Percentiles rank a stretch among this genome's conserved stretches.
Conservation (phyloP, 2,113 vertebrate genomes). For the Poecile atricapillus region DNA sequence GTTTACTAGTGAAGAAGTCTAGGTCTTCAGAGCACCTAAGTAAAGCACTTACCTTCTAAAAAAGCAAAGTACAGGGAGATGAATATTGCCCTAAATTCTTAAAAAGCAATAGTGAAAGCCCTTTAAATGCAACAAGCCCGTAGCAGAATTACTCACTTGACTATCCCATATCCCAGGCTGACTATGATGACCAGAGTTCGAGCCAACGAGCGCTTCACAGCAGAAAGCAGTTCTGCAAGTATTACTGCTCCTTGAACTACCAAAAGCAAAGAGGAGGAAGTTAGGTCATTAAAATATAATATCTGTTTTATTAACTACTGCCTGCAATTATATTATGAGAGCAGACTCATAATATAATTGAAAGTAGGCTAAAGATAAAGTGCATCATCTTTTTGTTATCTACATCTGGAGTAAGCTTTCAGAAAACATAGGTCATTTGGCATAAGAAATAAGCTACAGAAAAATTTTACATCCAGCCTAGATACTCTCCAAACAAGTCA, state of each 20-base stretch:
- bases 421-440: neutral
- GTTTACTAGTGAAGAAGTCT: neutral
- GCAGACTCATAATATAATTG: neutral
- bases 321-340: neutral
- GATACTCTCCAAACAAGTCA: neutral
- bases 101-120: neutral
- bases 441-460: neutral
- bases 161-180: slow-evolving; percentile 93
- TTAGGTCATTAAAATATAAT: neutral
- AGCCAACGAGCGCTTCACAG: slow-evolving; percentile 90
- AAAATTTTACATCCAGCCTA: neutral
- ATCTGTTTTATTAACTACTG: neutral
- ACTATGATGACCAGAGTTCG: slow-evolving; percentile 93
- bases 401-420: neutral
- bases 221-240: slow-evolving; percentile 91
- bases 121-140: neutral
- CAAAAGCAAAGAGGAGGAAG: neutral
- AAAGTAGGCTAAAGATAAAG: neutral
- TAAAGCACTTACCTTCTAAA: neutral
- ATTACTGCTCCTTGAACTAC: slow-evolving; percentile 88
- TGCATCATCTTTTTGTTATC: neutral
- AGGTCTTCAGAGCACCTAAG: neutral
- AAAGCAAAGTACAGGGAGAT: neutral
- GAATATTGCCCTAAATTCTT: neutral
- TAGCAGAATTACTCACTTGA: slow-evolving; percentile 81